Evolutionary conservation across 1,140 invertebrate genomes (phyloP).

Genomic region (Atopsyche davidsoni): DNA sequence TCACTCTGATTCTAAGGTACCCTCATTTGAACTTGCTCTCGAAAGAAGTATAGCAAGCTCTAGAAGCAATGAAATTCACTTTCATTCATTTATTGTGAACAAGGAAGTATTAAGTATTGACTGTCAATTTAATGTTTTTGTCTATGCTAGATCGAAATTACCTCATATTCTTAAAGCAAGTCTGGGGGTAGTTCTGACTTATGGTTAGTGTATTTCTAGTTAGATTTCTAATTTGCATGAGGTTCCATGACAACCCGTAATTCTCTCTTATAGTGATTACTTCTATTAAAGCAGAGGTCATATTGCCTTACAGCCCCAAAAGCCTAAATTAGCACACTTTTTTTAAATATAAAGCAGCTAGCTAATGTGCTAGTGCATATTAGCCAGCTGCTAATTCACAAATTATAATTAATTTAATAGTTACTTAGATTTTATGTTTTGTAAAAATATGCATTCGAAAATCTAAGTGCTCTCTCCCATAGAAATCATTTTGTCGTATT

Average conservation of each 20-base stretch:
- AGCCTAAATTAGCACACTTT: no score
- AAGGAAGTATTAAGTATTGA: neutral
- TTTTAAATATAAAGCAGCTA: no score
- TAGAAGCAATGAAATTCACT: neutral
- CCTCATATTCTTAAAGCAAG: neutral
- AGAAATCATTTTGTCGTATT: neutral
- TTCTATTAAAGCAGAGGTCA: no score
- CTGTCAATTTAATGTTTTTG: neutral
- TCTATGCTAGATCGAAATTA: neutral
- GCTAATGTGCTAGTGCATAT: no score
- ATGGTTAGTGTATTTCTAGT: no score
- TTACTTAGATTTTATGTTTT: neutral
- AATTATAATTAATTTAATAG: no score
- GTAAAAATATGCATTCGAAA: neutral
- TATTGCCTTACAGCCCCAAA: no score
- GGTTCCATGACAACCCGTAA: no score
- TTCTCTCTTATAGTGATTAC: no score
- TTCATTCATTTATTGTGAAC: neutral
- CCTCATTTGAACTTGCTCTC: neutral
- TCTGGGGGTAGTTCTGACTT: neutral
- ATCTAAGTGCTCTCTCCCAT: neutral
- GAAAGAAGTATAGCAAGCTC: neutral
- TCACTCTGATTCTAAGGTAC: slow-evolving; percentile 36
- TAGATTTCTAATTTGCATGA: no score
- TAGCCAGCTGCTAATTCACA: no score